Evolutionary conservation across 1,140 invertebrate genomes (phyloP), one percentile per base, ranked within the genome.

Genomic region (Lasioglossum albipes): DNA sequence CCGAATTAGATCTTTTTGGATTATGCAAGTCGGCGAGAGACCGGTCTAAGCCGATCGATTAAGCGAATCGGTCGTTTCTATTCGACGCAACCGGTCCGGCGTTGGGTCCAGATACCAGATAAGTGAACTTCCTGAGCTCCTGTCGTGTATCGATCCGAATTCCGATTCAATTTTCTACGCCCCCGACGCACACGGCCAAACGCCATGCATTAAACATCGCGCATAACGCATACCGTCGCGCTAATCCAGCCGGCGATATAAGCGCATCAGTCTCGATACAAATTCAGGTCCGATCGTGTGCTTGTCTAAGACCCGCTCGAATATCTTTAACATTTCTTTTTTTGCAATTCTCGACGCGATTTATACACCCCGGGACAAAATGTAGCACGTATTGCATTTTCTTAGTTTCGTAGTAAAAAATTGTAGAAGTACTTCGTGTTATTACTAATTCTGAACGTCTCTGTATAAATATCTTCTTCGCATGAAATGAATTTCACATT

Each of bases 111-210:
- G 75, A 75, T 82, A 79, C 54, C 66, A 82, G 79, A 86, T 86
- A 86, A 86, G 80, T 64, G 84, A 75, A 85, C 79, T 79, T 86
- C 71, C 62, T 70, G 67, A 81, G 82, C 57, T 69, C 22, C 74
- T 73, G 79, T 78, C 84, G 79, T 79, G 75, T 85, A 86, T 86
- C 84, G 84, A 86, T 85, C 84, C 84, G 80, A 86, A 86, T 86
- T 77, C 84, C 84, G 71, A 86, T 82, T 86, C 84, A 86, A 86
- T 86, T 86, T 86, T 85, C 83, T 75, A 79, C 75, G 65, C 75
- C 79, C 79, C 62, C 84, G 70, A 74, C 79, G 66, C 64, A 85
- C 79, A 82, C 75, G 79, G 66, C 73, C 78, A 78, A 86, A 75
- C 71, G 75, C 66, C 80, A 86, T 86, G 84, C 84, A 85, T 86